Percentiles rank a stretch among this genome's conserved stretches.
Evolutionary conservation across 2,797 vertebrate genomes (phyloP).

Genomic region (Echeneis naucrates): DNA sequence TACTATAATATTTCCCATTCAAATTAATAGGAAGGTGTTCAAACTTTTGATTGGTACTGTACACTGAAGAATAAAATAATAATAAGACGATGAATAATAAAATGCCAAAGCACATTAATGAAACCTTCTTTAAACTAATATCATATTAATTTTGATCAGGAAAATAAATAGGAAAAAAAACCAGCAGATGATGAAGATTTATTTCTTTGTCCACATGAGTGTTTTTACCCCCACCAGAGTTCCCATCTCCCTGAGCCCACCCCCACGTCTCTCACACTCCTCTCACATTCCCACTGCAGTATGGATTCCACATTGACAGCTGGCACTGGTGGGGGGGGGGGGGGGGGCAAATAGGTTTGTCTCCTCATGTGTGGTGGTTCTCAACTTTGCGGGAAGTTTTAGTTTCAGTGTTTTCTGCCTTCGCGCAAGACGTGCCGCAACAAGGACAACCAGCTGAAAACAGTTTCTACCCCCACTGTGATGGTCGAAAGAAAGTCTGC

Average conservation of each 20-base stretch:
- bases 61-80: too few species aligned
- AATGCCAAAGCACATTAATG: background rate
- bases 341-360: constrained; percentile 45
- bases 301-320: constrained; percentile 84
- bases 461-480: background rate
- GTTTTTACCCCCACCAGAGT: constrained; percentile 37
- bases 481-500: background rate
- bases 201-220: constrained; percentile 1
- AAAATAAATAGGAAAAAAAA: background rate
- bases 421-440: background rate
- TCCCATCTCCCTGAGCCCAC: constrained; percentile 62
- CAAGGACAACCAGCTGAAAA: constrained; percentile 5
- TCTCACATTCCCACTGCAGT: constrained; percentile 80
- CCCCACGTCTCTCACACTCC: constrained; percentile 79
- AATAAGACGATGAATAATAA: background rate
- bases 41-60: too few species aligned
- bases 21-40: too few species aligned
- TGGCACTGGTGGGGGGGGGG: constrained; percentile 75
- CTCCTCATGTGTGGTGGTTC: constrained; percentile 43
- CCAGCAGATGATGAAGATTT: constrained; percentile 3
- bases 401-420: constrained; percentile 4
- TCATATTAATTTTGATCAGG: background rate
- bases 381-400: constrained; percentile 44
- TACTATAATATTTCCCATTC: too few species aligned
- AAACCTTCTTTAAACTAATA: background rate